Evolutionary conservation across 1,140 invertebrate species (phyloP), one percentile per base, ranked within the genome.

Genomic region (Holotrichia oblita): DNA sequence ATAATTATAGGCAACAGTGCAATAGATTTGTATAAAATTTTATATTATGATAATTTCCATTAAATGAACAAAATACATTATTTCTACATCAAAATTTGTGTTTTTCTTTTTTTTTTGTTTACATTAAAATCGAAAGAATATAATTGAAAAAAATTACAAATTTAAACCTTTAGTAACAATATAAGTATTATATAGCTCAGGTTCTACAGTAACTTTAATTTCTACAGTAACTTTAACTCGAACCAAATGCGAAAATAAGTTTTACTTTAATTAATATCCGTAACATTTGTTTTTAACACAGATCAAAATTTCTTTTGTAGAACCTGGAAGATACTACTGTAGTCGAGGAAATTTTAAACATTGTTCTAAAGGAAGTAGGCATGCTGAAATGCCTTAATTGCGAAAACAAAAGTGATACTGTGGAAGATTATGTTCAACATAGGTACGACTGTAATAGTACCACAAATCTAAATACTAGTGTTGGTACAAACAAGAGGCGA

Each of bases 301-400:
- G 14, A 34, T 69, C 61, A 69, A 69, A 69, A 69, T 69, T 69
- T 69, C 61, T 69, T 69, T 69, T 69, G 61, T 69, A 69, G 61
- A 69, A 69, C 61, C 61, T 69, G 61, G 61, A 69, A 22, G 61
- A 69, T 27, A 69, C 61, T 69, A 27, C 61, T 22, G 22, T 69
- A 27, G 61, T 69, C 27, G 22, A 27, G 12, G 61, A 34, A 69
- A 69, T 69, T 27, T 69, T 69, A 69, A 69, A 69, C 27, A 22
- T 22, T 24, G 61, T 69, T 69, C 24, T 69, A 69, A 24, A 27
- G 22, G 61, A 69, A 34, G 61, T 22, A 34, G 61, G 61, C 24
- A 14, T 69, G 20, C 22, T 69, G 61, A 69, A 34, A 69, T 69
- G 61, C 27, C 10, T 12, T 27, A 0, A 3, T 69, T 69, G 61